Conservation (phyloP, 2,888 invertebrate genomes). For the Tenthredo livida region DNA sequence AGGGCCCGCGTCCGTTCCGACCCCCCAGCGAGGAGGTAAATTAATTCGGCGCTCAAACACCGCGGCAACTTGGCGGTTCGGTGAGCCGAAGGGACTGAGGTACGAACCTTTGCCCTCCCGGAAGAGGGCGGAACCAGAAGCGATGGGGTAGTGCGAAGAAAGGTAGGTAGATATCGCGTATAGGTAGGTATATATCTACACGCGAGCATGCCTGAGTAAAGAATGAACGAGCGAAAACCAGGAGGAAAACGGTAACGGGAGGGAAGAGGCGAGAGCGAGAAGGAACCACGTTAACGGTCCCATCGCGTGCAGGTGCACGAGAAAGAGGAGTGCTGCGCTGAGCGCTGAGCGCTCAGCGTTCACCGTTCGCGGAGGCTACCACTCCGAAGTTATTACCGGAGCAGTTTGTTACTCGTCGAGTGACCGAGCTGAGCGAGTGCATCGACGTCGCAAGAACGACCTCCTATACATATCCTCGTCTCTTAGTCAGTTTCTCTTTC, state of each 20-base stretch:
- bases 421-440: slow-evolving; percentile 44
- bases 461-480: not conserved
- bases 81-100: slow-evolving; percentile 43
- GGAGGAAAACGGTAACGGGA: slow-evolving; percentile 56
- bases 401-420: slow-evolving; percentile 48
- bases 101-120: slow-evolving; percentile 48
- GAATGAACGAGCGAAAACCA: slow-evolving; percentile 37
- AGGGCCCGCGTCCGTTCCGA: slow-evolving; percentile 11
- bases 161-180: slow-evolving; percentile 12
- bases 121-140: slow-evolving; percentile 48
- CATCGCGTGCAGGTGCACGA: slow-evolving; percentile 66
- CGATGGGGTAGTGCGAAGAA: slow-evolving; percentile 40
- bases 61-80: slow-evolving; percentile 63
- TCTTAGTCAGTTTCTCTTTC: slow-evolving; percentile 11
- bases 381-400: slow-evolving; percentile 49
- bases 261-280: slow-evolving; percentile 56
- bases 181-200: slow-evolving; percentile 35
- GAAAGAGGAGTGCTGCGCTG: slow-evolving; percentile 41
- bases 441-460: slow-evolving; percentile 24
- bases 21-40: slow-evolving; percentile 57
- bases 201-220: slow-evolving; percentile 14
- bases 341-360: not conserved
- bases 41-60: slow-evolving; percentile 74
- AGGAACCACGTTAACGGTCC: slow-evolving; percentile 64
- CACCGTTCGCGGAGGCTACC: slow-evolving; percentile 27